Evolutionary conservation across 2,797 vertebrate species (phyloP).

Genomic region (Morus bassanus): DNA sequence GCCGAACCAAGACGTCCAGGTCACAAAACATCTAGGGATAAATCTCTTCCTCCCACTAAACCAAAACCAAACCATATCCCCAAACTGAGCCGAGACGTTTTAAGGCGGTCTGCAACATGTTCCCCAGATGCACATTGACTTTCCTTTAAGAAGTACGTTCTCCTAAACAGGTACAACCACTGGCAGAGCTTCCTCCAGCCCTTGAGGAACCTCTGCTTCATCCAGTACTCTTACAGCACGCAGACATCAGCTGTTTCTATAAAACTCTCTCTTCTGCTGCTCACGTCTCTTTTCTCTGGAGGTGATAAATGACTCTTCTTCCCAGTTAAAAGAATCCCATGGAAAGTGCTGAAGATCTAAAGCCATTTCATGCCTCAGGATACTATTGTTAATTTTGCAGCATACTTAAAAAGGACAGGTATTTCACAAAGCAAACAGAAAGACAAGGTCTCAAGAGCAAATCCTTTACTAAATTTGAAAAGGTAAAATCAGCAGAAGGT

Average conservation of each 20-base stretch:
- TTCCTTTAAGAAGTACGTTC: background rate
- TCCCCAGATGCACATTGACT: background rate
- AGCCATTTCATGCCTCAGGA: background rate
- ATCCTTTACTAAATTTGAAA: background rate
- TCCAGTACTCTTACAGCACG: background rate
- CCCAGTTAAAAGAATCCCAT: background rate
- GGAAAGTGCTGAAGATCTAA: background rate
- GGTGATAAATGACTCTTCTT: background rate
- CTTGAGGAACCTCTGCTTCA: background rate
- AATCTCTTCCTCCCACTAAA: background rate
- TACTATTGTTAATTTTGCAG: background rate
- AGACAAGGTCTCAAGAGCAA: background rate
- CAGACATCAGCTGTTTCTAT: background rate
- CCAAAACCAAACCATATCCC: background rate
- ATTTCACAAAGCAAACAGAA: slow-evolving; percentile 6
- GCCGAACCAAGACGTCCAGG: fast-evolving
- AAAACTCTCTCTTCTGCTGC: background rate
- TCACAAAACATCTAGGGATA: background rate
- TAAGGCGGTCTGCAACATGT: background rate
- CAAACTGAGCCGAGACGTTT: background rate
- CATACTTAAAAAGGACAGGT: background rate
- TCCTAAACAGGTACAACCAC: background rate
- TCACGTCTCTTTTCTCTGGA: background rate
- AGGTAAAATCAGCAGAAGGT: background rate
- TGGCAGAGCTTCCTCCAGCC: background rate